phyloP scores from a whole-genome alignment of 1,140 invertebrate species.

The Ruditapes philippinarum region DNA sequence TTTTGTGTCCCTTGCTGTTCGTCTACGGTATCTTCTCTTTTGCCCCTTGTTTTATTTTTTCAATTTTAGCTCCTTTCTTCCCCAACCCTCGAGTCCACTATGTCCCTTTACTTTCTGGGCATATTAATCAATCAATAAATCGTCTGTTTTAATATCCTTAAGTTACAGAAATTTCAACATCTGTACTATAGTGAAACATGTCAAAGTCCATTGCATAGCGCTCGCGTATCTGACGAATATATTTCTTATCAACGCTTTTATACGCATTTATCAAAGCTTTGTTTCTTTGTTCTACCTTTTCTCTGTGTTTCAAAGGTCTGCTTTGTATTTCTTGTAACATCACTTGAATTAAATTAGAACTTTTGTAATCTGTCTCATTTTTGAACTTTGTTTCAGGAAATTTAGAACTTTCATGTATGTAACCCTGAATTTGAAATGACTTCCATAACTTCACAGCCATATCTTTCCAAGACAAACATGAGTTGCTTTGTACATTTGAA shows the following conservation, averaged over 20 bases:
- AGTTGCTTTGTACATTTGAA: too few relatives aligned
- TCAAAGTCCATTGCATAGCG: not conserved
- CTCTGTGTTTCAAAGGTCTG: not conserved
- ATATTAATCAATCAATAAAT: too few relatives aligned
- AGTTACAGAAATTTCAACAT: too few relatives aligned
- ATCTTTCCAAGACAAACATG: not conserved
- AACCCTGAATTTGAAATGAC: conserved; percentile 9
- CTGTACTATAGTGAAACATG: not conserved
- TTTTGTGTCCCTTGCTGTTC: too few relatives aligned
- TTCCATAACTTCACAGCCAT: not conserved
- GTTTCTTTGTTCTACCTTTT: not conserved
- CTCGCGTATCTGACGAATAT: not conserved
- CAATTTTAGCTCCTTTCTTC: too few relatives aligned
- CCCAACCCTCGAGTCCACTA: too few relatives aligned
- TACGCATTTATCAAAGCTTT: not conserved
- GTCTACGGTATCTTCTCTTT: too few relatives aligned
- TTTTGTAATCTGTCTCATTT: not conserved
- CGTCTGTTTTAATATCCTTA: too few relatives aligned
- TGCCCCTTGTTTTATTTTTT: too few relatives aligned
- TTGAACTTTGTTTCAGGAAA: not conserved
- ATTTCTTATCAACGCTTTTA: not conserved
- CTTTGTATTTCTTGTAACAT: not conserved
- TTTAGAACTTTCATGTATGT: not conserved
- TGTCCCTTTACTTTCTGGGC: too few relatives aligned
- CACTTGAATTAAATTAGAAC: not conserved